phyloP scores from a whole-genome alignment of 2,888 invertebrate genomes.

The Acanthococcus lagerstroemiae region DNA sequence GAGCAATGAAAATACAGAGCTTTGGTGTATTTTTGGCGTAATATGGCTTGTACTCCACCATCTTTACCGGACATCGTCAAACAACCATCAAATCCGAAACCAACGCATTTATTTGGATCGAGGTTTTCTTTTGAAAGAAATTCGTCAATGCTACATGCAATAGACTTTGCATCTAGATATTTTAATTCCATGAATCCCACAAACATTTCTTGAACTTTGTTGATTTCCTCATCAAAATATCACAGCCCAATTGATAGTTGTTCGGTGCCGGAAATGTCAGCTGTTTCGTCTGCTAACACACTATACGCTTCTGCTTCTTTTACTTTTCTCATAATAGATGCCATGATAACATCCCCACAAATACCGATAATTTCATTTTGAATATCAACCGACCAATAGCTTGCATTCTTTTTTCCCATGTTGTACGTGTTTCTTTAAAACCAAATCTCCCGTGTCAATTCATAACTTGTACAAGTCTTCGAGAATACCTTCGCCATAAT shows the following conservation, averaged over 20 bases:
- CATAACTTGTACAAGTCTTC: too few relatives aligned
- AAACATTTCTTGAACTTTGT: constrained; percentile 3
- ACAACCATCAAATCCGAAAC: constrained; percentile 37
- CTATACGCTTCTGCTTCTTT: constrained; percentile 5
- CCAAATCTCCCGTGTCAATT: too few relatives aligned
- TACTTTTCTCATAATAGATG: neutral
- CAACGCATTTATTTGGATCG: too few relatives aligned
- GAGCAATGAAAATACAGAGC: constrained; percentile 35
- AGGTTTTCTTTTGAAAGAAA: too few relatives aligned
- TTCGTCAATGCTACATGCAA: too few relatives aligned
- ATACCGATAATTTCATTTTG: neutral
- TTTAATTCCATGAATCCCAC: neutral
- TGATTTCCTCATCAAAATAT: constrained; percentile 43
- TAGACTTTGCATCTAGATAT: neutral
- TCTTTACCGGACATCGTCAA: constrained; percentile 36
- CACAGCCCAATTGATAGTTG: constrained; percentile 37
- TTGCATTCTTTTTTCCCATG: too few relatives aligned
- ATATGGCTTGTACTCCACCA: constrained; percentile 35
- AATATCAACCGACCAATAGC: neutral
- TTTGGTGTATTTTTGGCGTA: constrained; percentile 32
- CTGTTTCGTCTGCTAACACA: constrained; percentile 19
- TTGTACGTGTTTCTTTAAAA: too few relatives aligned
- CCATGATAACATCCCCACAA: constrained; percentile 4
- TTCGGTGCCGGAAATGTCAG: constrained; percentile 7
- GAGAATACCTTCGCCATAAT: too few relatives aligned